phyloP scores from a whole-genome alignment of 2,113 vertebrate species.

The Leucosticte australis region DNA sequence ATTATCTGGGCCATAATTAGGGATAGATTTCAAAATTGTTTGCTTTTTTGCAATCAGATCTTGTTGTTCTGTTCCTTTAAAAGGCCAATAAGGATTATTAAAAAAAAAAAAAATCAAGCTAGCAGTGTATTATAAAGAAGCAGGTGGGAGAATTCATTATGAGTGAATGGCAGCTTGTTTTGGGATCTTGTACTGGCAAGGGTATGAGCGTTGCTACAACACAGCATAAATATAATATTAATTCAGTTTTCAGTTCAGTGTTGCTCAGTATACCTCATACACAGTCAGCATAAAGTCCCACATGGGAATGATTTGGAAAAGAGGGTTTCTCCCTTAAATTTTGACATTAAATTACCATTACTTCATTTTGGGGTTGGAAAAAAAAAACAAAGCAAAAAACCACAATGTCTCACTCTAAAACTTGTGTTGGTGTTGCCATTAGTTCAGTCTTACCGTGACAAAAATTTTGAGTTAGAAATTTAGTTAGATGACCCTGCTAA shows the following conservation, averaged over 20 bases:
- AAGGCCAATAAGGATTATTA: not conserved
- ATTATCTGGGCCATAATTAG: not conserved
- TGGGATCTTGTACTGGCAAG: not conserved
- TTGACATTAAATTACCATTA: not conserved
- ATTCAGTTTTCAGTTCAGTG: not conserved
- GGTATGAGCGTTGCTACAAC: not conserved
- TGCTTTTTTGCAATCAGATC: not conserved
- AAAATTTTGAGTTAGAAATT: not conserved
- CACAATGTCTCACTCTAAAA: not conserved
- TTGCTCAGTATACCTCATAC: not conserved
- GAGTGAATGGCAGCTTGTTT: not conserved
- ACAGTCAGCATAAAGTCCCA: not conserved
- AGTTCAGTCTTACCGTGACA: not conserved
- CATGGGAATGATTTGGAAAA: not conserved
- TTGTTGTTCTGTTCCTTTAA: not conserved
- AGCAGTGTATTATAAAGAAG: not conserved
- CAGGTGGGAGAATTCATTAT: not conserved
- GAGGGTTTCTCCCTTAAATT: not conserved
- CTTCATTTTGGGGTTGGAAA: not conserved
- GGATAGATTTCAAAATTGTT: not conserved
- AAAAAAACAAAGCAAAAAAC: not conserved
- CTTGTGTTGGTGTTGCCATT: not conserved
- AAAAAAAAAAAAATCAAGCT: not conserved
- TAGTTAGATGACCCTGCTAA: not conserved
- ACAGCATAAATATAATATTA: not conserved